phyloP scores from a whole-genome alignment of 2,113 vertebrate species.

The Conger conger region DNA sequence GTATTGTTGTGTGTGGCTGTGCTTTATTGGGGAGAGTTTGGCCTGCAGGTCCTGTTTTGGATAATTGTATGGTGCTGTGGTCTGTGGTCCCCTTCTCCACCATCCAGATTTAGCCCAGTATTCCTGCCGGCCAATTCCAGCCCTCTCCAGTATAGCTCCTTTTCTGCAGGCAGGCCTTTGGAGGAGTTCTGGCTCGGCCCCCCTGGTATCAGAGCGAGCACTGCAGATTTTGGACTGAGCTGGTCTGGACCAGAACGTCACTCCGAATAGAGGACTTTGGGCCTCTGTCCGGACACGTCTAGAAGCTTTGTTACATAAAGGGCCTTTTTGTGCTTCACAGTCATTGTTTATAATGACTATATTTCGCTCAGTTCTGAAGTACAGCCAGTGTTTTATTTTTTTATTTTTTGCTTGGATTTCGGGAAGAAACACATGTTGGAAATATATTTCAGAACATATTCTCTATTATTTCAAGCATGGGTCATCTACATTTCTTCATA shows the following conservation, averaged over 20 bases:
- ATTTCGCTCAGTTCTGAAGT: slow-evolving; percentile 31
- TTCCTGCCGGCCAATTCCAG: slow-evolving; percentile 63
- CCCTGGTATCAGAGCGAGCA: background rate
- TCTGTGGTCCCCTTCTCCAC: slow-evolving; percentile 72
- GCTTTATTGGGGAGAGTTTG: slow-evolving; percentile 64
- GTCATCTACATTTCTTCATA: background rate
- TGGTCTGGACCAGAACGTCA: background rate
- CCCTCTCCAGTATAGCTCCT: slow-evolving; percentile 33
- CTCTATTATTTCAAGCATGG: background rate
- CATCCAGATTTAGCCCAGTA: slow-evolving; percentile 71
- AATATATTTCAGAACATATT: background rate
- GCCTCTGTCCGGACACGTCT: slow-evolving; percentile 19
- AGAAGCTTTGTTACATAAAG: slow-evolving; percentile 42
- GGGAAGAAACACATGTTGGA: slow-evolving; percentile 1
- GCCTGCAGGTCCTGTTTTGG: slow-evolving; percentile 74
- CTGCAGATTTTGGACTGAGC: background rate
- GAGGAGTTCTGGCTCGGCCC: background rate
- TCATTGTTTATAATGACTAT: slow-evolving; percentile 36
- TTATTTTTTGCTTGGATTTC: slow-evolving; percentile 1
- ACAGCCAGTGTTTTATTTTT: slow-evolving; percentile 24
- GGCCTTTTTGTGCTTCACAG: slow-evolving; percentile 46
- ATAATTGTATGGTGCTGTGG: slow-evolving; percentile 74
- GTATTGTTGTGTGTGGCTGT: slow-evolving; percentile 58
- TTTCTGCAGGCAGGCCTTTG: slow-evolving; percentile 9
- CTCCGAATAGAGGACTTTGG: background rate